Evolutionary conservation across 2,797 vertebrate genomes (phyloP), one percentile per base, ranked within the genome.

Genomic region (Enteromius anoplus): DNA sequence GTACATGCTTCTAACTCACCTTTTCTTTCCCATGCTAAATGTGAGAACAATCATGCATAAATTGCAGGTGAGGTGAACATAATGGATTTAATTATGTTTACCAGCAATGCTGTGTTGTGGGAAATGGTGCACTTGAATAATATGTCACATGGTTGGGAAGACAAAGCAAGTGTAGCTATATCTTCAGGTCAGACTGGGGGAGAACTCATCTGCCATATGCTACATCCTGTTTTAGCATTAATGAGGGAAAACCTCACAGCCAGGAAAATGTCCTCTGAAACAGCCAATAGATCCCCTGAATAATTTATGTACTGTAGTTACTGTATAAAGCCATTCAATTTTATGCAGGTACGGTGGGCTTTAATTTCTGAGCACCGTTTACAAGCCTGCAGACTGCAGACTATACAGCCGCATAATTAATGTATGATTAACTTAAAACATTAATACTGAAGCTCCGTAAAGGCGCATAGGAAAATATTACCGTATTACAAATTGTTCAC

Each of bases 191-290:
- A 78, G 21, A 23, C 3, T 11, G 21, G 40, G 55, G 55, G 68
- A 72, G 3, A 45, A 77, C 9, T 34, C 1, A 60, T 15, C 11
- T 5, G 68, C 55, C 14, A 29, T n/a, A 17, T 72, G 69, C 12
- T 37, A 26, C 55, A 81, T 81, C 70, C 58, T 73, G 80, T 75
- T 81, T 34, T 51, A 81, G 10, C 37, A 71, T 23, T 80, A 34
- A 60, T 71, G 78, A 69, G 49, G 49, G 66, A 69, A 71, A 58
- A 45, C 32, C 23, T 37, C 34, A 69, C n/a, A 37, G 69, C 26
- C 19, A 62, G 53, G 40, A 47, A 60, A 62, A 60, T 14, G 19
- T 68, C 64, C 19, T 42, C 49, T 45, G 29, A 69, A 58, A 58
- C 23, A 69, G 62, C 75, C 81, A 76, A 76, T 68, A 69, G 37